Conservation (phyloP, 2,113 vertebrate genomes). For the Eonycteris spelaea region DNA sequence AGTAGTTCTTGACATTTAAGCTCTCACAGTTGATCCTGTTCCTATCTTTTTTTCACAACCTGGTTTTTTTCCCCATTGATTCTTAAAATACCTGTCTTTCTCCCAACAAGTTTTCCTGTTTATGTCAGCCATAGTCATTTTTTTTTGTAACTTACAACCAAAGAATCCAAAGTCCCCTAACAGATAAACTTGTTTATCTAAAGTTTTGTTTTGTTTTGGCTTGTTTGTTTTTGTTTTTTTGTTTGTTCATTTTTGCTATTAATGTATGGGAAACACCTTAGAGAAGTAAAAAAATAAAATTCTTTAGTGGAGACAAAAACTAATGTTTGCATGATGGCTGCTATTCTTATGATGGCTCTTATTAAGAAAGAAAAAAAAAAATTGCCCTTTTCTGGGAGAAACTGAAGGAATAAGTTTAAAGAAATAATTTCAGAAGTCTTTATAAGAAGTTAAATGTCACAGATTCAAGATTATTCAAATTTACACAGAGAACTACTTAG, state of each 20-base stretch:
- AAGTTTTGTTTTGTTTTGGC: background rate
- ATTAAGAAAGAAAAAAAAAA: background rate
- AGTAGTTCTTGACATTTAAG: background rate
- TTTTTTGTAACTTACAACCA: background rate
- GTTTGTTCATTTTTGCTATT: background rate
- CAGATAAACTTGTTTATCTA: background rate
- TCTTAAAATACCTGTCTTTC: background rate
- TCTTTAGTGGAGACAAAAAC: background rate
- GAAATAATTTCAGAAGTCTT: slow-evolving; percentile 59
- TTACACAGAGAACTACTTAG: slow-evolving; percentile 80
- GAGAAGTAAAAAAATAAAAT: background rate
- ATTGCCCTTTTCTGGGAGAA: slow-evolving; percentile 49
- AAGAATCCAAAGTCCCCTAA: background rate
- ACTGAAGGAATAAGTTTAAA: slow-evolving; percentile 48
- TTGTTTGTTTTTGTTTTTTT: background rate
- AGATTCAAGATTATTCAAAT: slow-evolving; percentile 82
- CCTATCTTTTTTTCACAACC: background rate
- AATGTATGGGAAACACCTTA: background rate
- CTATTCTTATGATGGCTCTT: background rate
- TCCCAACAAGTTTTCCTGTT: background rate
- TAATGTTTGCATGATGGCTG: background rate
- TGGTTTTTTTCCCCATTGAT: background rate
- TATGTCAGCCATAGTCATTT: background rate
- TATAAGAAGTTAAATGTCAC: slow-evolving; percentile 79
- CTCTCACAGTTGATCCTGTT: background rate